Percentiles rank a stretch among this genome's conserved stretches.
Evolutionary conservation across 2,113 vertebrate genomes (phyloP).

Genomic region (Takifugu flavidus): DNA sequence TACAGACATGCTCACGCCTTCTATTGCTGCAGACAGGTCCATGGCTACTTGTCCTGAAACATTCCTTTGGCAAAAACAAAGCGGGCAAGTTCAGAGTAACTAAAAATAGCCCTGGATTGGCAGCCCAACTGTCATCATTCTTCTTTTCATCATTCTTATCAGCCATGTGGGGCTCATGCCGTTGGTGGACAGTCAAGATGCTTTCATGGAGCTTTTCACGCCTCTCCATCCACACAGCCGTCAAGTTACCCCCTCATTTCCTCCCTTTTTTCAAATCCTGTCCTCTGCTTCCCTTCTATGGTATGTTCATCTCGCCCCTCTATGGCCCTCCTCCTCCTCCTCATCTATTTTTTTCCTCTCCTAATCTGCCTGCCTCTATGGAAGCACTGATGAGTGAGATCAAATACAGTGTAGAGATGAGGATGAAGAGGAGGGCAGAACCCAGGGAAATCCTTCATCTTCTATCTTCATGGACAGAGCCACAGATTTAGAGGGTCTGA

Average conservation of each 20-base stretch:
- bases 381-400: slow-evolving; percentile 22
- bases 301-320: slow-evolving; percentile 16
- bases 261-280: slow-evolving; percentile 21
- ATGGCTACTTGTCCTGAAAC: slow-evolving; percentile 1
- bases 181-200: slow-evolving; percentile 50
- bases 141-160: slow-evolving; percentile 63
- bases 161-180: slow-evolving; percentile 50
- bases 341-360: neutral
- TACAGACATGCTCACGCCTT: slow-evolving; percentile 8
- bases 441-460: slow-evolving; percentile 24
- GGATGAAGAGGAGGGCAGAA: slow-evolving; percentile 6
- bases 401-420: slow-evolving; percentile 11
- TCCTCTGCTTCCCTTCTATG: slow-evolving; percentile 20
- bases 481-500: slow-evolving; percentile 11
- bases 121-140: slow-evolving; percentile 56
- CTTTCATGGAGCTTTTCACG: slow-evolving; percentile 52
- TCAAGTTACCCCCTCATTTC: slow-evolving; percentile 16
- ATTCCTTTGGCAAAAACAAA: slow-evolving; percentile 26
- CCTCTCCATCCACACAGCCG: slow-evolving; percentile 27
- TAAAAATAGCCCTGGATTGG: slow-evolving; percentile 58
- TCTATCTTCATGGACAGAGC: neutral
- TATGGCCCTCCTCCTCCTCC: neutral
- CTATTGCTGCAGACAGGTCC: too few relatives aligned
- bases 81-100: slow-evolving; percentile 38
- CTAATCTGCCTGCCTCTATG: slow-evolving; percentile 9